phyloP scores from a whole-genome alignment of 2,888 invertebrate species.

The Volucella zonaria region DNA sequence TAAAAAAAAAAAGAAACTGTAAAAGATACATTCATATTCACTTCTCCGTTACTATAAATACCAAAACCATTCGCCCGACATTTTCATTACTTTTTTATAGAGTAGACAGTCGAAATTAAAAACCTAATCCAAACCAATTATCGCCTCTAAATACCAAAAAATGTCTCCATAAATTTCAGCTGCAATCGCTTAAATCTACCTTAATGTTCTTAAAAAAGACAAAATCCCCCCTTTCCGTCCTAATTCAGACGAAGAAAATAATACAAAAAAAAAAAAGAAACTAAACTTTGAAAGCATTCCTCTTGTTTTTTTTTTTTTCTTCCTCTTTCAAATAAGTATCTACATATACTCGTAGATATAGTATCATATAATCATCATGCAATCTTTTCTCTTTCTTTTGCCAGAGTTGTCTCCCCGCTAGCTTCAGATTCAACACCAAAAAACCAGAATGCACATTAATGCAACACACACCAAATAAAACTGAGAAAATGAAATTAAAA shows the following conservation, averaged over 20 bases:
- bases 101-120: no score
- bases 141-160: conserved; percentile 33
- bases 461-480: conserved; percentile 13
- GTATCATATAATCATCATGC: not conserved
- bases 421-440: not conserved
- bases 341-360: no score
- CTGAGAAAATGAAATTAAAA: not conserved
- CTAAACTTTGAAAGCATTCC: conserved; percentile 47
- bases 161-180: conserved; percentile 41
- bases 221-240: not conserved
- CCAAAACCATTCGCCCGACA: no score
- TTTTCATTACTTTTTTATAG: no score
- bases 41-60: no score
- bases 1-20: no score
- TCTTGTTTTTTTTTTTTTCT: not conserved
- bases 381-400: conserved; percentile 7
- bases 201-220: conserved; percentile 12
- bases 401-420: not conserved
- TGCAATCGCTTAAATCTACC: conserved; percentile 45
- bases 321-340: conserved; percentile 1
- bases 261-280: conserved; percentile 3
- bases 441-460: conserved; percentile 47
- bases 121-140: not conserved
- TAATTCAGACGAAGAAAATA: not conserved
- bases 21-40: no score